Percentiles rank a stretch among this genome's conserved stretches.
phyloP scores from a whole-genome alignment of 2,888 invertebrate genomes.

The Drosophila meridiana region DNA sequence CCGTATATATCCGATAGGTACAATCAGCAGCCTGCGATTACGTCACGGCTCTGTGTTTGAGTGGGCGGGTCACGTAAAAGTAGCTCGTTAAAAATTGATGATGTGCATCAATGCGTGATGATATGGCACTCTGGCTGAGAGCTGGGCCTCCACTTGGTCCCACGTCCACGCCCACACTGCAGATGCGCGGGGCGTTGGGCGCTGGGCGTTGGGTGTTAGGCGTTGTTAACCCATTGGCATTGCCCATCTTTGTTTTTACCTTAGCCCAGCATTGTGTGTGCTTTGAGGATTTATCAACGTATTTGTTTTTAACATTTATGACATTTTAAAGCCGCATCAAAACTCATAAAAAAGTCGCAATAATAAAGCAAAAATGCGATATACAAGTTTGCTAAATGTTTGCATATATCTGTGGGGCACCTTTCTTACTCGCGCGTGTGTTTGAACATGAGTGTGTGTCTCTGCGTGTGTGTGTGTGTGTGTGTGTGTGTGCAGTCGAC shows the following conservation, averaged over 20 bases:
- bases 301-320: slow-evolving; percentile 67
- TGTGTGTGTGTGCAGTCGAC: slow-evolving; percentile 44
- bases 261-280: slow-evolving; percentile 9
- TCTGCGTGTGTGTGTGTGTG: background rate
- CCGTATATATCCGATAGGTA: slow-evolving; percentile 21
- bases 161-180: slow-evolving; percentile 21
- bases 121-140: slow-evolving; percentile 37
- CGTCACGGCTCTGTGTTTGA: slow-evolving; percentile 43
- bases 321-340: slow-evolving; percentile 69
- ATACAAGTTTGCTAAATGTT: slow-evolving; percentile 50
- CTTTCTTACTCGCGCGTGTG: slow-evolving; percentile 2
- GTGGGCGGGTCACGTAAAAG: slow-evolving; percentile 62
- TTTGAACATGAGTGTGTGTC: background rate
- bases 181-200: background rate
- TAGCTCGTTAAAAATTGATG: slow-evolving; percentile 75
- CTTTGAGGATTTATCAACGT: slow-evolving; percentile 55
- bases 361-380: slow-evolving; percentile 56
- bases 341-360: slow-evolving; percentile 58
- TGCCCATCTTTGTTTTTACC: slow-evolving; percentile 27
- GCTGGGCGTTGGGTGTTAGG: background rate
- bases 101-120: slow-evolving; percentile 71
- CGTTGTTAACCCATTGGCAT: slow-evolving; percentile 39
- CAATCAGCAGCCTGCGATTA: slow-evolving; percentile 33
- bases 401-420: slow-evolving; percentile 44
- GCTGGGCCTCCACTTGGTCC: slow-evolving; percentile 2